Percentiles rank a stretch among this genome's conserved stretches.
Conservation (phyloP, 2,888 invertebrate genomes). For the Branchellion lobata region DNA sequence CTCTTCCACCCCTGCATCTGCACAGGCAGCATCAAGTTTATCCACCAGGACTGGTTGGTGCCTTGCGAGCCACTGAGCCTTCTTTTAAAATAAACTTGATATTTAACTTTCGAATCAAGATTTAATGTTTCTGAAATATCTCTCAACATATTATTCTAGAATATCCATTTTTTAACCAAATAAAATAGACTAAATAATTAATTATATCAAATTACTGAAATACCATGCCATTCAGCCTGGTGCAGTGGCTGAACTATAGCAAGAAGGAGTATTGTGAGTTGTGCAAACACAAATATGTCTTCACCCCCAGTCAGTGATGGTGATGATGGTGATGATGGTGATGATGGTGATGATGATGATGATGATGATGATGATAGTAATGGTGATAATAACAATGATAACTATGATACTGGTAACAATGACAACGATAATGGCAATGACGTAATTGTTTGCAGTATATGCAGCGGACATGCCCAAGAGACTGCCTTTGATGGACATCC, state of each 20-base stretch:
- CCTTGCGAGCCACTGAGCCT: neutral
- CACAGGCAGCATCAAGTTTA: constrained; percentile 97
- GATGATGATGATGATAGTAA: constrained; percentile 31
- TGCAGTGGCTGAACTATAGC: constrained; percentile 98
- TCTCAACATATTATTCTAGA: neutral
- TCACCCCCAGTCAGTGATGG: constrained; percentile 76
- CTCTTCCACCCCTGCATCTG: constrained; percentile 97
- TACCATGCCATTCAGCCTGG: constrained; percentile 68
- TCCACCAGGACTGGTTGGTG: constrained; percentile 84
- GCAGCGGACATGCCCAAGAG: constrained; percentile 99
- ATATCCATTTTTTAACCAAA: too few relatives aligned
- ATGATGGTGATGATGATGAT: constrained; percentile 7
- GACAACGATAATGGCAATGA: too few relatives aligned
- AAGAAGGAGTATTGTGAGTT: constrained; percentile 97
- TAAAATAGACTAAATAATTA: neutral
- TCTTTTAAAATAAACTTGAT: neutral
- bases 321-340: constrained; percentile 34
- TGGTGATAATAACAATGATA: too few relatives aligned
- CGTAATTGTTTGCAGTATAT: too few relatives aligned
- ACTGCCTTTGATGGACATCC: constrained; percentile 85
- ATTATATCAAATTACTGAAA: neutral
- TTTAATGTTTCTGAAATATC: neutral
- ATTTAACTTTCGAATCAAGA: neutral
- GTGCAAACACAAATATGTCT: constrained; percentile 94
- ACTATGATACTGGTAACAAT: too few relatives aligned